phyloP scores from a whole-genome alignment of 1,140 invertebrate genomes.

The Drosophila pachea region DNA sequence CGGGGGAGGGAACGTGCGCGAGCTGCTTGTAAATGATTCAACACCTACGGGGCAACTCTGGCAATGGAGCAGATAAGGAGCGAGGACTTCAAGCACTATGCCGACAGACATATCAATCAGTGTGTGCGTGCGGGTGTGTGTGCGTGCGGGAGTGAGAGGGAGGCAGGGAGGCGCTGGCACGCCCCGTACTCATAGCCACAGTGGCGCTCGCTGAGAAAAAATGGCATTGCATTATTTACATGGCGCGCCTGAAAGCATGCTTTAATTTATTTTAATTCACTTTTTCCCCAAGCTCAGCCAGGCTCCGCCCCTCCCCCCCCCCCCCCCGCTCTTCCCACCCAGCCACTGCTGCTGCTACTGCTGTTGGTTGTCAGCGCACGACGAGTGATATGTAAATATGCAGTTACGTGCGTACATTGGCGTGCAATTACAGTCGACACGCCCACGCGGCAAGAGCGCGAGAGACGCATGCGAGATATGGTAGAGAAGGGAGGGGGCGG shows the following conservation, averaged over 20 bases:
- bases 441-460: neutral
- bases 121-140: no score
- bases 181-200: no score
- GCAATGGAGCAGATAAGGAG: slow-evolving; percentile 54
- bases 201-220: slow-evolving; percentile 54
- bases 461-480: neutral
- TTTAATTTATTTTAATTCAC: slow-evolving; percentile 78
- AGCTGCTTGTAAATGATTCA: slow-evolving; percentile 68
- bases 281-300: slow-evolving; percentile 34
- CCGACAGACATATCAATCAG: slow-evolving; percentile 70
- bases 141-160: no score
- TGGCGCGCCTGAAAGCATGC: slow-evolving; percentile 73
- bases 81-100: slow-evolving; percentile 24
- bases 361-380: slow-evolving; percentile 30
- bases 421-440: slow-evolving; percentile 67
- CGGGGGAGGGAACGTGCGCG: neutral
- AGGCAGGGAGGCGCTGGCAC: no score
- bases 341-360: slow-evolving; percentile 13
- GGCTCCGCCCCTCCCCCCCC: slow-evolving; percentile 7
- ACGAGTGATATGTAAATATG: slow-evolving; percentile 76
- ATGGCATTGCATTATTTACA: slow-evolving; percentile 74
- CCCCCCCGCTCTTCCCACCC: no score
- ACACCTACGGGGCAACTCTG: slow-evolving; percentile 56
- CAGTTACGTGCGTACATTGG: slow-evolving; percentile 76
- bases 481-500: neutral